These are phyloP conservation scores for Drosophila borealis DNA, from an alignment of 2,888 invertebrate species.

Conservation along the genomic window DNA sequence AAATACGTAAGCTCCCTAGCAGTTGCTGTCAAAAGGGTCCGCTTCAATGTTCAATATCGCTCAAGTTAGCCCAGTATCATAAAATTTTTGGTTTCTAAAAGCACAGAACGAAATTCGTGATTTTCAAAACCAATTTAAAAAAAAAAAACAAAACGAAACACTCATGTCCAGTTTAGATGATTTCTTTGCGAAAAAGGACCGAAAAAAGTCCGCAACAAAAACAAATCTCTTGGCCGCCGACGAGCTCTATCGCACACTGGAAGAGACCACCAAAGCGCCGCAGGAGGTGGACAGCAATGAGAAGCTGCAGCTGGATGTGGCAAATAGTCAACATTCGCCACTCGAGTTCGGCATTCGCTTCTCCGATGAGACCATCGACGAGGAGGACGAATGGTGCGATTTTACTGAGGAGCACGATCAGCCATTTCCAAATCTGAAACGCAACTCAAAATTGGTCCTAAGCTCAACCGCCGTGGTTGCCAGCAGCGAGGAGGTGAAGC, in stretches of 20 bases:
- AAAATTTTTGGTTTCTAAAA: slow-evolving; percentile 56
- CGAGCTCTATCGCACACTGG: slow-evolving; percentile 63
- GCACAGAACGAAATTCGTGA: slow-evolving; percentile 55
- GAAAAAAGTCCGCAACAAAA: slow-evolving; percentile 54
- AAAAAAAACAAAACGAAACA: slow-evolving; percentile 17
- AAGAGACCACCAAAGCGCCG: slow-evolving; percentile 47
- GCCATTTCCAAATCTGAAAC: slow-evolving; percentile 32
- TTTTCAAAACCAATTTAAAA: slow-evolving; percentile 41
- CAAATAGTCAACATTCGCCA: slow-evolving; percentile 7
- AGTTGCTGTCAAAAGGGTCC: slow-evolving; percentile 21
- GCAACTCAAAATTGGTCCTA: slow-evolving; percentile 25
- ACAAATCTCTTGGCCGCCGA: slow-evolving; percentile 61
- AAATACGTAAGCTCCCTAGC: not conserved
- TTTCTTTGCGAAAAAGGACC: slow-evolving; percentile 73
- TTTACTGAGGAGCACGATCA: slow-evolving; percentile 60
- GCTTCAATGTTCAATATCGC: slow-evolving; percentile 1
- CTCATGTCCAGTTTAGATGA: slow-evolving; percentile 66
- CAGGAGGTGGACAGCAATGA: slow-evolving; percentile 25
- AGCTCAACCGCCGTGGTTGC: not conserved
- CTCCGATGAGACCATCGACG: slow-evolving; percentile 31
- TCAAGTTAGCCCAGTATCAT: slow-evolving; percentile 22
- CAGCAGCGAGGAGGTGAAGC: slow-evolving; percentile 12
- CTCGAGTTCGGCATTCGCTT: slow-evolving; percentile 42
- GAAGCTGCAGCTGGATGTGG: slow-evolving; percentile 13
- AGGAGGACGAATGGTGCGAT: slow-evolving; percentile 63